These are phyloP conservation scores for Anabacerthia variegaticeps DNA, from an alignment of 2,797 vertebrate species.

Conservation along the genomic window DNA sequence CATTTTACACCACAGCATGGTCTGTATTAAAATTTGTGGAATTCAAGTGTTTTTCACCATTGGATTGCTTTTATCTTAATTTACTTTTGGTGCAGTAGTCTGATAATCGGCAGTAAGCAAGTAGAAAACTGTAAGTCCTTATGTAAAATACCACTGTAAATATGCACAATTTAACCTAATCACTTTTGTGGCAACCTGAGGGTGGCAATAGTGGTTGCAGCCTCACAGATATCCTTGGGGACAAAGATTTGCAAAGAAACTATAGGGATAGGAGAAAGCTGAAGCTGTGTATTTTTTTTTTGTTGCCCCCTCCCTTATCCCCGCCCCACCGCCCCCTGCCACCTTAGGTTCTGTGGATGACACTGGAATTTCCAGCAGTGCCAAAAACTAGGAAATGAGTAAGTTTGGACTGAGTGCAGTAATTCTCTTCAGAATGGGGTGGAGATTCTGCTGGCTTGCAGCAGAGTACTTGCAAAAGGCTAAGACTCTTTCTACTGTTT, in stretches of 20 bases:
- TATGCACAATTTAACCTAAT: not conserved
- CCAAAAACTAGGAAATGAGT: constrained; percentile 32
- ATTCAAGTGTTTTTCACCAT: not conserved
- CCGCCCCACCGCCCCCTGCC: not conserved
- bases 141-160: not conserved
- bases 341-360: not conserved
- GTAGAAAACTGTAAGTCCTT: not conserved
- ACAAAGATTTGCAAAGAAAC: not conserved
- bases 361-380: not conserved
- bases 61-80: not conserved
- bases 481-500: not conserved
- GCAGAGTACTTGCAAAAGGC: not conserved
- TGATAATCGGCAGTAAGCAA: not conserved
- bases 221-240: not conserved
- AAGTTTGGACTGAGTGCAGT: not conserved
- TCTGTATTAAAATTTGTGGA: not conserved
- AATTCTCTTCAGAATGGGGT: not conserved
- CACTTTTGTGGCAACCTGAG: not conserved
- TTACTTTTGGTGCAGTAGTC: not conserved
- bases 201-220: not conserved
- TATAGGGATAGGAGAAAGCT: not conserved
- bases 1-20: not conserved
- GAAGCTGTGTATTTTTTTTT: not conserved
- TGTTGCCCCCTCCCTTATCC: not conserved
- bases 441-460: not conserved